Conservation (phyloP, 1,140 invertebrate genomes). For the Cecropterus lyciades region DNA sequence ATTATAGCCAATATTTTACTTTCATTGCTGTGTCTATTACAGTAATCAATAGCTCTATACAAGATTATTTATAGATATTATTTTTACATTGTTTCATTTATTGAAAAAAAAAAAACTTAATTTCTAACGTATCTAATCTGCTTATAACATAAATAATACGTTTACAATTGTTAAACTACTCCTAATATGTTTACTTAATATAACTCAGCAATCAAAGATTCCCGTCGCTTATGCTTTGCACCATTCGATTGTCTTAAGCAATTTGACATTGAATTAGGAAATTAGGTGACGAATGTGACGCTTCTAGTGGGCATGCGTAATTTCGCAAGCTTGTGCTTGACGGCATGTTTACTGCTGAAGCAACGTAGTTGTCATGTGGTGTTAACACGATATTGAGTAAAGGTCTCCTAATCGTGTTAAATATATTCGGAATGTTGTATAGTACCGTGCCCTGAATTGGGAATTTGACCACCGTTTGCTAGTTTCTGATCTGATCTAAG, state of each 20-base stretch:
- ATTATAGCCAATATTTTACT: no score
- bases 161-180: no score
- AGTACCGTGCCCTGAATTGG: constrained; percentile 12
- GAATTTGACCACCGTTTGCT: background rate
- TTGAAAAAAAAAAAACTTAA: no score
- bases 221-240: background rate
- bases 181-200: no score
- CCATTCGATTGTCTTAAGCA: constrained; percentile 39
- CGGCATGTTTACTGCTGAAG: constrained; percentile 12
- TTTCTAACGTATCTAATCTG: no score
- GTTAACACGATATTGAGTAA: constrained; percentile 15
- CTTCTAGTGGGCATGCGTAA: constrained; percentile 23
- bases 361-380: constrained; percentile 36
- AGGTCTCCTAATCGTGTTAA: constrained; percentile 15
- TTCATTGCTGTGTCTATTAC: no score
- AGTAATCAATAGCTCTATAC: no score
- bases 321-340: constrained; percentile 41
- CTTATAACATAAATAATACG: no score
- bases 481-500: no score
- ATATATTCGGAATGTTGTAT: background rate
- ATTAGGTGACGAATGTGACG: constrained; percentile 51
- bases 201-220: background rate
- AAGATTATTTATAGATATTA: no score
- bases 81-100: no score
- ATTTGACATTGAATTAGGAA: constrained; percentile 64